A percentile compares a stretch with the other conserved stretches of the same genome.
Evolutionary conservation across 64 coral and sea anemone species (phyloP).

Genomic region (Dendrophyllia cribrosa): DNA sequence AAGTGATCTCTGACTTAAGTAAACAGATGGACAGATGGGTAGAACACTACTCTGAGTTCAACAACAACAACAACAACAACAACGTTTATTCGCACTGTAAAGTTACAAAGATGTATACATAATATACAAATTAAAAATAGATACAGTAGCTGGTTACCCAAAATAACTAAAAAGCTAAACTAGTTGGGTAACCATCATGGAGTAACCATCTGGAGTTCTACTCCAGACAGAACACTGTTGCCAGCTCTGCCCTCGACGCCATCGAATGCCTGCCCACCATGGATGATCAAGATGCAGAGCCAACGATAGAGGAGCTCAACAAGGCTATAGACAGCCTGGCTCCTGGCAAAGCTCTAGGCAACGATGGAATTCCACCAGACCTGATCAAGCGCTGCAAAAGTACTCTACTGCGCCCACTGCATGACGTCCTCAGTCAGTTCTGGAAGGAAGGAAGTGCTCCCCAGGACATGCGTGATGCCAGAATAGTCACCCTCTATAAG

Average conservation of each 20-base stretch:
- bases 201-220: no score
- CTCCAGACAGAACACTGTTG: slow-evolving; percentile 41
- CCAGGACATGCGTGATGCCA: slow-evolving; percentile 31
- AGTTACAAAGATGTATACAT: no score
- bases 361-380: slow-evolving; percentile 19
- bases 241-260: not conserved
- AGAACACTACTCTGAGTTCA: slow-evolving; percentile 59
- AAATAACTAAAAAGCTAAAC: no score
- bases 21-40: slow-evolving; percentile 61
- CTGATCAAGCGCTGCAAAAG: slow-evolving; percentile 4
- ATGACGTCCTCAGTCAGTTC: slow-evolving; percentile 53
- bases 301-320: slow-evolving; percentile 24
- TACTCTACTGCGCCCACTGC: slow-evolving; percentile 16
- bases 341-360: slow-evolving; percentile 22
- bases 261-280: not conserved
- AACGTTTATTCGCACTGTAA: no score
- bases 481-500: slow-evolving; percentile 44
- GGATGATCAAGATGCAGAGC: slow-evolving; percentile 21
- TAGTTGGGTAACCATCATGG: no score
- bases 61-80: no score
- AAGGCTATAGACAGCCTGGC: slow-evolving; percentile 34
- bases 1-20: slow-evolving; percentile 28
- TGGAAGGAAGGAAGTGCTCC: slow-evolving; percentile 29
- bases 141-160: no score
- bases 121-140: no score